Conservation (phyloP, 2,113 vertebrate species). For the Bos javanicus region DNA sequence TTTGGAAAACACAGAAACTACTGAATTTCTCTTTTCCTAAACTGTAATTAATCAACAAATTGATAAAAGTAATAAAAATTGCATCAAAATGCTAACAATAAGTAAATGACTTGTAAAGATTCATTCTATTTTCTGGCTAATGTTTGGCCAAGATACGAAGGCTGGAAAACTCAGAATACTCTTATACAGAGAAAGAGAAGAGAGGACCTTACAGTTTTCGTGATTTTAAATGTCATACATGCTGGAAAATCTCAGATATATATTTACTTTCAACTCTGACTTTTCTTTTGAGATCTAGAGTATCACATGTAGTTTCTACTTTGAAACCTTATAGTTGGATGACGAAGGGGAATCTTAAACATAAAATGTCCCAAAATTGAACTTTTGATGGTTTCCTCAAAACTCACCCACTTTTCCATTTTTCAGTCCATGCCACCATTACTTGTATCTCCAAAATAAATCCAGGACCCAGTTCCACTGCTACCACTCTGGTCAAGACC, state of each 20-base stretch:
- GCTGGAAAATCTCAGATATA: background rate
- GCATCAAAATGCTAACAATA: background rate
- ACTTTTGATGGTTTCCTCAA: background rate
- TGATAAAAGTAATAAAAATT: background rate
- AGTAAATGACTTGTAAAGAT: background rate
- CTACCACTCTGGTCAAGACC: background rate
- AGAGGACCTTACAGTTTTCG: background rate
- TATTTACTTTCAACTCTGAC: background rate
- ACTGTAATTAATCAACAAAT: background rate
- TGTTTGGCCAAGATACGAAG: background rate
- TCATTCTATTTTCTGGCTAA: background rate
- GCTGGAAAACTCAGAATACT: background rate
- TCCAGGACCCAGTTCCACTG: background rate
- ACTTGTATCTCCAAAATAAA: background rate
- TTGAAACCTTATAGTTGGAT: background rate
- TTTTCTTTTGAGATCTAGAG: background rate
- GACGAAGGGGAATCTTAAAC: background rate
- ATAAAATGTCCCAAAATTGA: background rate
- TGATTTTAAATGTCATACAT: background rate
- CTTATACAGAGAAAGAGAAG: background rate
- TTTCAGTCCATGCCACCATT: background rate
- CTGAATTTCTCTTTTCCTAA: background rate
- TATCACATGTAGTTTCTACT: background rate
- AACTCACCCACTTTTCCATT: background rate
- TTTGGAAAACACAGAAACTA: background rate